Evolutionary conservation across 2,888 invertebrate species (phyloP).

Genomic region (Ommatoiulus sabulosus): DNA sequence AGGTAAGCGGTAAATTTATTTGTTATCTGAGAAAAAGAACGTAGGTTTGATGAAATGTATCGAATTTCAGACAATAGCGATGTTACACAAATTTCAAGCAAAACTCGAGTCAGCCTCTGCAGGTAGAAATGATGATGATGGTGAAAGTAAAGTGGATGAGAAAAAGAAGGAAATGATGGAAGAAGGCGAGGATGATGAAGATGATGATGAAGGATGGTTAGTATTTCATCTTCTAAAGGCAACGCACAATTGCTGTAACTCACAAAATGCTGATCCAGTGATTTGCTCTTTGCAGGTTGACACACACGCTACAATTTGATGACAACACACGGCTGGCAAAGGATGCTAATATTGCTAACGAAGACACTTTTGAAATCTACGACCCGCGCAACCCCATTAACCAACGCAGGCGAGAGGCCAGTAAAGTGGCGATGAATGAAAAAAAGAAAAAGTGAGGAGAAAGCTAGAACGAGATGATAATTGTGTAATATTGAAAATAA

Average conservation of each 20-base stretch:
- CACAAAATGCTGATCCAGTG: conserved; percentile 47
- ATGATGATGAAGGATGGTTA: conserved; percentile 68
- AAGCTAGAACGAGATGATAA: neutral
- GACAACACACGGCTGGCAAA: conserved; percentile 77
- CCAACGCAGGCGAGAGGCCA: conserved; percentile 83
- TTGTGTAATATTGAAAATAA: too few relatives aligned
- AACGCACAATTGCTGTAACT: neutral
- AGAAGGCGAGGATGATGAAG: conserved; percentile 65
- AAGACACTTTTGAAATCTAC: conserved; percentile 96
- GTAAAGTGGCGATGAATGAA: conserved; percentile 54
- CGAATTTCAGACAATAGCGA: conserved; percentile 61
- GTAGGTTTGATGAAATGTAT: conserved; percentile 5
- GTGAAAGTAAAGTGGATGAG: conserved; percentile 68
- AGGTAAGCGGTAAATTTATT: neutral
- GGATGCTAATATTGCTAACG: conserved; percentile 91
- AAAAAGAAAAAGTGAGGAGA: conserved; percentile 22
- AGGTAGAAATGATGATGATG: conserved; percentile 71
- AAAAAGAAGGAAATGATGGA: conserved; percentile 66
- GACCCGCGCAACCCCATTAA: conserved; percentile 96
- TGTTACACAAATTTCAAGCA: conserved; percentile 77
- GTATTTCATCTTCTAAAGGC: neutral
- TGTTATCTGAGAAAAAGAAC: neutral
- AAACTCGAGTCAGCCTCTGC: conserved; percentile 78
- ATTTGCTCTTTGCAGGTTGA: conserved; percentile 71
- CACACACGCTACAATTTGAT: conserved; percentile 77